Evolutionary conservation across 2,113 vertebrate species (phyloP).

Genomic region (Sinocyclocheilus anophthalmus): DNA sequence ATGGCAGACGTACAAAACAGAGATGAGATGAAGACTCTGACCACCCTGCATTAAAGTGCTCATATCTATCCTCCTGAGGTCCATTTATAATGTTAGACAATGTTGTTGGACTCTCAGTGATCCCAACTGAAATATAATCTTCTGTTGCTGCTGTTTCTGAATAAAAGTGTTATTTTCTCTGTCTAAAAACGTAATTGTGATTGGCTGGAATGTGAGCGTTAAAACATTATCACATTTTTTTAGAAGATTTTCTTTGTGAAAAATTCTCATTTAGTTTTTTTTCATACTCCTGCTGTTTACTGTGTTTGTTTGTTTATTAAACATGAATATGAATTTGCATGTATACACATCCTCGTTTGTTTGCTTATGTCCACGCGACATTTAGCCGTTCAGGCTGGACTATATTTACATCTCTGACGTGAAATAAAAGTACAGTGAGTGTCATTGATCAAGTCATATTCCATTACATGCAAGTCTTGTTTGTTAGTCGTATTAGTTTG

Average conservation of each 20-base stretch:
- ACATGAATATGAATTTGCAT: background rate
- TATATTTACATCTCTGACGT: background rate
- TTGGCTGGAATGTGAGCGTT: background rate
- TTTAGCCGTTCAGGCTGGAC: background rate
- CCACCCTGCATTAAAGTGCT: background rate
- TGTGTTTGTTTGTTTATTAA: background rate
- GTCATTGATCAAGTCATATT: background rate
- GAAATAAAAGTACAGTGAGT: background rate
- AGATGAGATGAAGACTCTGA: conserved; percentile 64
- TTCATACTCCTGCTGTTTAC: background rate
- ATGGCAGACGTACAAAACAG: background rate
- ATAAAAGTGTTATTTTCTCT: background rate
- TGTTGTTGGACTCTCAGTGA: background rate
- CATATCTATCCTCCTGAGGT: background rate
- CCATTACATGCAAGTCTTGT: background rate
- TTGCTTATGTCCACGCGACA: background rate
- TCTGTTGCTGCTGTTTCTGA: background rate
- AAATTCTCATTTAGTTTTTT: background rate
- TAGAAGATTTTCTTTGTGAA: background rate
- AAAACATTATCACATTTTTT: background rate
- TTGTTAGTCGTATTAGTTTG: background rate
- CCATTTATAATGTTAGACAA: background rate
- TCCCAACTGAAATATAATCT: background rate
- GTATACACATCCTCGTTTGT: background rate
- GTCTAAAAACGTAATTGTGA: background rate